Conservation (phyloP, 2,888 invertebrate species). For the Allygus modestus region DNA sequence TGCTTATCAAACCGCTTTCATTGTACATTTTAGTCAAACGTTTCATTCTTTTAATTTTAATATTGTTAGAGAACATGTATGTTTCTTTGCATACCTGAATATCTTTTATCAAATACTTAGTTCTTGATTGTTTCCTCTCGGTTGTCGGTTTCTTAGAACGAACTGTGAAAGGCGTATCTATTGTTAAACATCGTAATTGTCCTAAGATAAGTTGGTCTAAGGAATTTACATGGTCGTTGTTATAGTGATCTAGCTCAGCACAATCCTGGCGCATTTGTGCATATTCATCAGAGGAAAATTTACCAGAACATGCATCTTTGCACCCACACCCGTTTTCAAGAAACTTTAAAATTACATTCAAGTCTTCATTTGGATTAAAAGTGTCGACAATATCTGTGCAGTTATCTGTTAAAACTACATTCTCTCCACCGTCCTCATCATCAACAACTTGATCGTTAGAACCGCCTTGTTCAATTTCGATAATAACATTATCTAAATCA, state of each 20-base stretch:
- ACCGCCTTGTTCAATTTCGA: too few species aligned
- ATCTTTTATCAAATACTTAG: conserved; percentile 12
- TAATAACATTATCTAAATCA: too few species aligned
- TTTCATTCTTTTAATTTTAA: conserved; percentile 59
- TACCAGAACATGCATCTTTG: background rate
- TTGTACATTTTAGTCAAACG: conserved; percentile 44
- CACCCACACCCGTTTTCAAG: conserved; percentile 23
- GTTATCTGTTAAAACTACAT: too few species aligned
- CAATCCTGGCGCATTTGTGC: conserved; percentile 7
- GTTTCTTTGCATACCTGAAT: background rate
- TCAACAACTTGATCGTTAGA: too few species aligned
- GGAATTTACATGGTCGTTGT: conserved; percentile 20
- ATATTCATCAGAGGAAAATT: background rate
- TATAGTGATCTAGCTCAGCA: conserved; percentile 46
- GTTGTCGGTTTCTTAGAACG: background rate
- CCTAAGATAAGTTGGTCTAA: conserved; percentile 53
- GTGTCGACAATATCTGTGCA: too few species aligned
- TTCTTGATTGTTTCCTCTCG: background rate
- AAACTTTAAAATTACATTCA: background rate
- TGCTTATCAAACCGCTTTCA: conserved; percentile 19
- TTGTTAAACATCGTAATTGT: conserved; percentile 36
- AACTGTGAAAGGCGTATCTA: background rate
- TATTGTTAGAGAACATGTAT: conserved; percentile 46
- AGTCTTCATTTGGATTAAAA: too few species aligned
- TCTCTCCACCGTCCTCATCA: too few species aligned